These are phyloP conservation scores for Andrena cerasifolii DNA, from an alignment of 1,140 invertebrate species.

Conservation along the genomic window DNA sequence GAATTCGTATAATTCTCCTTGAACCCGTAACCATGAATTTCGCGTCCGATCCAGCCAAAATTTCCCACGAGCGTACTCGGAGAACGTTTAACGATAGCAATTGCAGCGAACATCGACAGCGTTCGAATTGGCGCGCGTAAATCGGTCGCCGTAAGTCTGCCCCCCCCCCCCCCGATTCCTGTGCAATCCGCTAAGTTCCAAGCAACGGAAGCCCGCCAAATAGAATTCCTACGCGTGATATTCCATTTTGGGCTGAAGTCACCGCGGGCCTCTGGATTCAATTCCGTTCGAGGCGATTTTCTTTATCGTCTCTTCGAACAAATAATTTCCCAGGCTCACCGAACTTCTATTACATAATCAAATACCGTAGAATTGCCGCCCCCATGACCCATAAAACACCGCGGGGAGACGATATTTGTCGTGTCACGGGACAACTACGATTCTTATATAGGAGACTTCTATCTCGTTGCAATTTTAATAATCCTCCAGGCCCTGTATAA, in stretches of 20 bases:
- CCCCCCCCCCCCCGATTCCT: too few species aligned
- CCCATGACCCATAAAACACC: background rate
- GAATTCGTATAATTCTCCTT: constrained; percentile 4
- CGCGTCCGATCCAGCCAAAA: background rate
- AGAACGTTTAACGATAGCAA: background rate
- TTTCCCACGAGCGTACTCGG: background rate
- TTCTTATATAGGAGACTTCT: constrained; percentile 6
- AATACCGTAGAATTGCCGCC: constrained; percentile 19
- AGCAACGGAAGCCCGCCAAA: background rate
- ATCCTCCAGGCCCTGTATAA: too few species aligned
- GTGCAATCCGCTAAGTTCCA: constrained; percentile 21
- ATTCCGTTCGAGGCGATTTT: constrained; percentile 37
- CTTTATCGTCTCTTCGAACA: constrained; percentile 12
- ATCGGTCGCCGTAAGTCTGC: constrained; percentile 9
- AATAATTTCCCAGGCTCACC: constrained; percentile 33
- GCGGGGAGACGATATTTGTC: background rate
- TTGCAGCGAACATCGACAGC: constrained; percentile 17
- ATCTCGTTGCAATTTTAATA: too few species aligned
- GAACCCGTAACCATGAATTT: background rate
- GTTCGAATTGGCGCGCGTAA: constrained; percentile 19
- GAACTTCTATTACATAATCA: constrained; percentile 25
- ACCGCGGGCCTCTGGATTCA: constrained; percentile 26
- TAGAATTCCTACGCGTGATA: constrained; percentile 47
- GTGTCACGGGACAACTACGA: background rate
- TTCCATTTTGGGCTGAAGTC: constrained; percentile 40